These are phyloP conservation scores for Psilopogon haemacephalus DNA, from an alignment of 2,113 vertebrate genomes.

Conservation along the genomic window DNA sequence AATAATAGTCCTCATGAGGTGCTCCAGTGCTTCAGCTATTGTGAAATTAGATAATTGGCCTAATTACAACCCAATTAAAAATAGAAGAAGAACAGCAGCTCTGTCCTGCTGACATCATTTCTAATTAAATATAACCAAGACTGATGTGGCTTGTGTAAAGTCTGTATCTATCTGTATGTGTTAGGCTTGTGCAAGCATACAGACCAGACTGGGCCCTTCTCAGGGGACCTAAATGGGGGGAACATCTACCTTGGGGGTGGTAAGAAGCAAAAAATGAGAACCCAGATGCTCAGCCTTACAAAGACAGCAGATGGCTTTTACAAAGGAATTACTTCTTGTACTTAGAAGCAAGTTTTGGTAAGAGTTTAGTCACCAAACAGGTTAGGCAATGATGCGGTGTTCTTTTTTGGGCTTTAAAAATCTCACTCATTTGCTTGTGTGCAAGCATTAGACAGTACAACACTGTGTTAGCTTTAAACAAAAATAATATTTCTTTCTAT, in stretches of 20 bases:
- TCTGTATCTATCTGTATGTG: background rate
- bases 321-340: background rate
- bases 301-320: background rate
- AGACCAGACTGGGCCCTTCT: background rate
- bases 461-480: background rate
- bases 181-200: background rate
- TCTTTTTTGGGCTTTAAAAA: background rate
- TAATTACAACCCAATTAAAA: slow-evolving; percentile 17
- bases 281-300: background rate
- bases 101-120: background rate
- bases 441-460: background rate
- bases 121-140: background rate
- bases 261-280: background rate
- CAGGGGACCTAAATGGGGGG: background rate
- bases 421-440: background rate
- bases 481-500: background rate
- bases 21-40: background rate
- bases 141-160: background rate
- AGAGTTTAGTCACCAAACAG: background rate
- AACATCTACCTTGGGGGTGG: background rate
- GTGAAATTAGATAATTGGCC: background rate
- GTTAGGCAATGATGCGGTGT: background rate
- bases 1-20: background rate
- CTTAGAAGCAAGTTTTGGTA: background rate
- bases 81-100: background rate